phyloP scores from a whole-genome alignment of 2,113 vertebrate species.

The Montifringilla adamsi region DNA sequence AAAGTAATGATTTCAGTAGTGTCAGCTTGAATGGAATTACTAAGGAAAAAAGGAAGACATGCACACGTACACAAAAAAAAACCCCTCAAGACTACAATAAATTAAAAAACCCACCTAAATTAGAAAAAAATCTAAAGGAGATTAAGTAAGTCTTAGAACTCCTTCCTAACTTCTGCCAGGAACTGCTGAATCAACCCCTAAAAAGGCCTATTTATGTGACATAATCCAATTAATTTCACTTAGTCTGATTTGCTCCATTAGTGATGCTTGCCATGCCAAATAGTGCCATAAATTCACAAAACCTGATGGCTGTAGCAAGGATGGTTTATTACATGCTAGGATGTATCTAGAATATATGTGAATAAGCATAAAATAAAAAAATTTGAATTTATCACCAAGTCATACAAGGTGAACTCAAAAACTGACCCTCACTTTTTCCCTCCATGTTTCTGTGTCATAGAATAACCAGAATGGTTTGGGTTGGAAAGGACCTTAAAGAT shows the following conservation, averaged over 20 bases:
- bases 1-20: neutral
- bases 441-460: neutral
- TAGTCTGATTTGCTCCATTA: neutral
- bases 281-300: neutral
- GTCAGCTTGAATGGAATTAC: neutral
- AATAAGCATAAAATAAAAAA: neutral
- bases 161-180: neutral
- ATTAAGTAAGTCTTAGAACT: neutral
- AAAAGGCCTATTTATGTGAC: neutral
- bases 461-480: neutral
- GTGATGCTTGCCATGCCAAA: neutral
- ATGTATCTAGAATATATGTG: neutral
- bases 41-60: neutral
- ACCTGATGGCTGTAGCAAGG: neutral
- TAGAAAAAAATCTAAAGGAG: neutral
- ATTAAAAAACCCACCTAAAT: accelerated
- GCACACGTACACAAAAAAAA: accelerated
- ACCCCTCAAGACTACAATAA: neutral
- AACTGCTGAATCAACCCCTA: neutral
- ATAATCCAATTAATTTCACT: neutral
- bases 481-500: neutral
- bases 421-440: neutral
- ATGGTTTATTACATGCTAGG: neutral
- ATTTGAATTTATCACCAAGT: neutral
- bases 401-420: neutral